These are phyloP conservation scores for Galeopterus variegatus DNA, from an alignment of 2,113 vertebrate genomes.

Conservation along the genomic window DNA sequence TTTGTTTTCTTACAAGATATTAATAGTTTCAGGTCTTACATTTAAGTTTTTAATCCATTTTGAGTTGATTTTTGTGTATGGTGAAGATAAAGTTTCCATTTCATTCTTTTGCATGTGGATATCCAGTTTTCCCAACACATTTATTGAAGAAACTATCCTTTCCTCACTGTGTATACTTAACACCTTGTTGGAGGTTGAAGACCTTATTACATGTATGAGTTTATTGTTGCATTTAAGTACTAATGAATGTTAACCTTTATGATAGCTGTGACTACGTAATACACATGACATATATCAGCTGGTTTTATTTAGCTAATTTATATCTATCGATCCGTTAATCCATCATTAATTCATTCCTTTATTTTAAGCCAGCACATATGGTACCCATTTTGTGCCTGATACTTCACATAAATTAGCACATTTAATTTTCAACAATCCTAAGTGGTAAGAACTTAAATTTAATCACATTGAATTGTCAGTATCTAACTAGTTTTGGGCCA, in stretches of 20 bases:
- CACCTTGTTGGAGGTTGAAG: neutral
- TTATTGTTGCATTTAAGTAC: neutral
- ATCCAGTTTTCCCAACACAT: neutral
- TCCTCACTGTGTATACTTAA: neutral
- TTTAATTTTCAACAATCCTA: slow-evolving; percentile 45
- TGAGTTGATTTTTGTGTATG: neutral
- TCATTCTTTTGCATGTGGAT: neutral
- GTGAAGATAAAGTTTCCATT: neutral
- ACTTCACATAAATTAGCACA: slow-evolving; percentile 21
- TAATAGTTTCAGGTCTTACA: neutral
- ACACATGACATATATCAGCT: neutral
- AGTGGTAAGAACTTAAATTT: neutral
- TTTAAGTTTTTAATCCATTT: neutral
- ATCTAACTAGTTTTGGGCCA: neutral
- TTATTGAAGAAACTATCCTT: neutral
- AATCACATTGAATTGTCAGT: slow-evolving; percentile 15
- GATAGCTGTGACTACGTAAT: neutral
- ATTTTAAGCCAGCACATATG: neutral
- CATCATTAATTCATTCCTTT: neutral
- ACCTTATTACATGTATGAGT: neutral
- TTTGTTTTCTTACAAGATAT: neutral
- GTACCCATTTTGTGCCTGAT: neutral
- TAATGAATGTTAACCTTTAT: slow-evolving; percentile 8
- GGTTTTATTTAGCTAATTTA: slow-evolving; percentile 31
- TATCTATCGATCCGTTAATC: neutral